Base-by-base conservation (phyloP, 1,140 invertebrate species). In the Eriocheir sinensis region DNA sequence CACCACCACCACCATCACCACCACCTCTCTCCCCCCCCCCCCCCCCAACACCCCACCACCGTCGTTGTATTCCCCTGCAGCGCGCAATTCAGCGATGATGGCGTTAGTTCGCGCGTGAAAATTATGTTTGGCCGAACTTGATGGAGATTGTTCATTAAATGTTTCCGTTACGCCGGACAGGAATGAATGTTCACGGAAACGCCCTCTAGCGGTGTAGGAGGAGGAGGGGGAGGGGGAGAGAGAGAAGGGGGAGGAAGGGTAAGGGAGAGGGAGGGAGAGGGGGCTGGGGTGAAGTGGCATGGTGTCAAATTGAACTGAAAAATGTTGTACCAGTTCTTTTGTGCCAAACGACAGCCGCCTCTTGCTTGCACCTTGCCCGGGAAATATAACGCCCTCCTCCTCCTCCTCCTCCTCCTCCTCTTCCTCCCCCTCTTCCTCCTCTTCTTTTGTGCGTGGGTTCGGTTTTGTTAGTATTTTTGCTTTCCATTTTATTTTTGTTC, bases 71-170 rank as follows among this genome's bases (percentile, higher is more conserved):
- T 72, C n/a, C 27, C 27, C 17, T 72, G 60, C 60, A 72, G n/a
- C 60, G n/a, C n/a, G n/a, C 60, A 72, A n/a, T 72, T 72, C 27
- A 72, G 21, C 21, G 60, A 72, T 72, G 60, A n/a, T n/a, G n/a
- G n/a, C n/a, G n/a, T 21, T n/a, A 72, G n/a, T 72, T 72, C 27
- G 60, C 17, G 60, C 60, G 60, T 72, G 60, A 72, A 72, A 72
- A n/a, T 72, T 72, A 72, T n/a, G 27, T 72, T 72, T n/a, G 48
- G 48, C 12, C 21, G 48, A 72, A 72, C 21, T n/a, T 72, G 60
- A 72, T 72, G 17, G 60, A 72, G 60, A 72, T 72, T 72, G 60
- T 72, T 72, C 60, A 72, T 72, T 72, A 72, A 72, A 72, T 72
- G n/a, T 72, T 72, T 72, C 60, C 27, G 60, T 21, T 72, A 4